Conservation (phyloP, 2,797 vertebrate genomes). For the Coendou prehensilis region DNA sequence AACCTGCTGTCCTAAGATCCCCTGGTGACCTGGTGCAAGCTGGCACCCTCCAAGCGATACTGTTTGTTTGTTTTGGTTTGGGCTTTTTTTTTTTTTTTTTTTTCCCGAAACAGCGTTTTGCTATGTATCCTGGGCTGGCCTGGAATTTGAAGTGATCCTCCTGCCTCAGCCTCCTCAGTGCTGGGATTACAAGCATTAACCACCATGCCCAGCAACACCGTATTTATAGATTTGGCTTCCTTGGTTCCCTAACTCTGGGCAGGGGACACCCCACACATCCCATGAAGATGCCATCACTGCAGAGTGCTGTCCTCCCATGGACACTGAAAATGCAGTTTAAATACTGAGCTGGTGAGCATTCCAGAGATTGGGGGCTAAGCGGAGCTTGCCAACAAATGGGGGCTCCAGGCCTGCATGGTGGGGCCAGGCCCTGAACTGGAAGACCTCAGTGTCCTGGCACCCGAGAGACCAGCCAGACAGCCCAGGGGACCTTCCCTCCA, state of each 20-base stretch:
- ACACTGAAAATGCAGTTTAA: not conserved
- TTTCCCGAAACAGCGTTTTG: not conserved
- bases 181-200: not conserved
- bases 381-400: not conserved
- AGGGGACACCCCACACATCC: not conserved
- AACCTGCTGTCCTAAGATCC: not conserved
- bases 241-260: not conserved
- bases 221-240: not conserved
- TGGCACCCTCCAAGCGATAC: not conserved
- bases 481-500: not conserved
- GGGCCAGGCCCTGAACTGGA: not conserved
- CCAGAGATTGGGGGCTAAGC: not conserved
- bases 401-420: not conserved
- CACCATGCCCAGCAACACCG: not conserved
- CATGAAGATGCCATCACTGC: not conserved
- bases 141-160: not conserved
- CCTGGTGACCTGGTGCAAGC: not conserved
- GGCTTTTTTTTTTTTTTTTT: not conserved
- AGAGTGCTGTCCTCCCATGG: not conserved
- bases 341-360: not conserved
- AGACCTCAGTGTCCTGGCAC: not conserved
- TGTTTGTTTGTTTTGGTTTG: not conserved
- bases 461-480: not conserved
- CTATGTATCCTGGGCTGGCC: not conserved
- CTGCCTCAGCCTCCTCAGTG: not conserved